Evolutionary conservation across 1,140 invertebrate genomes (phyloP).

Genomic region (Listronotus oregonensis): DNA sequence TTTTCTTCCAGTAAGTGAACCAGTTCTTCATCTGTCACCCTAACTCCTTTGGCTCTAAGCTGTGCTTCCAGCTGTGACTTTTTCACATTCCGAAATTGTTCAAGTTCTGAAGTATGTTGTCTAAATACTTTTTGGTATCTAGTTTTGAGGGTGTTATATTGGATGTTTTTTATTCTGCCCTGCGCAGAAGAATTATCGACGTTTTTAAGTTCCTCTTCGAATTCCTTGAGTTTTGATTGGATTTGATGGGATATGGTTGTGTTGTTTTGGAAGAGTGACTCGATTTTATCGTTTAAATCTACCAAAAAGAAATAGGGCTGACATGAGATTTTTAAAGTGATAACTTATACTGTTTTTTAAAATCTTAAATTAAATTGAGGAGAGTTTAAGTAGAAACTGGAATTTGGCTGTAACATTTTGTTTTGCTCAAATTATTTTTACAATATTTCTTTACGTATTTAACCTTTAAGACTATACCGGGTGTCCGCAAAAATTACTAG

Average conservation of each 20-base stretch:
- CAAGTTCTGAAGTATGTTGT: conserved; percentile 38
- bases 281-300: conserved; percentile 45
- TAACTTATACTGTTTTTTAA: not conserved
- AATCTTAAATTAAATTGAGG: not conserved
- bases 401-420: no score
- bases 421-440: no score
- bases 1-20: conserved; percentile 39
- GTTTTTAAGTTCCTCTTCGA: conserved; percentile 15
- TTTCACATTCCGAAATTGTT: conserved; percentile 41
- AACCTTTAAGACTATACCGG: no score
- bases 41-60: conserved; percentile 42
- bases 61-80: conserved; percentile 41
- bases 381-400: no score
- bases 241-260: conserved; percentile 40
- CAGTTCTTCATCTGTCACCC: conserved; percentile 44
- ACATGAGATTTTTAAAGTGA: not conserved
- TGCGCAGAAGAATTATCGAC: conserved; percentile 36
- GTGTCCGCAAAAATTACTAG: no score
- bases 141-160: conserved; percentile 45
- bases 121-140: conserved; percentile 43
- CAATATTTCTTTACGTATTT: no score
- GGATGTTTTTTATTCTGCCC: conserved; percentile 47
- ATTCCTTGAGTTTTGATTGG: conserved; percentile 6
- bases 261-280: conserved; percentile 44
- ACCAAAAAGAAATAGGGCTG: conserved; percentile 20